A percentile compares a stretch with the other conserved stretches of the same genome.
phyloP scores from a whole-genome alignment of 2,113 vertebrate genomes.

The Nannobrachium achirus region DNA sequence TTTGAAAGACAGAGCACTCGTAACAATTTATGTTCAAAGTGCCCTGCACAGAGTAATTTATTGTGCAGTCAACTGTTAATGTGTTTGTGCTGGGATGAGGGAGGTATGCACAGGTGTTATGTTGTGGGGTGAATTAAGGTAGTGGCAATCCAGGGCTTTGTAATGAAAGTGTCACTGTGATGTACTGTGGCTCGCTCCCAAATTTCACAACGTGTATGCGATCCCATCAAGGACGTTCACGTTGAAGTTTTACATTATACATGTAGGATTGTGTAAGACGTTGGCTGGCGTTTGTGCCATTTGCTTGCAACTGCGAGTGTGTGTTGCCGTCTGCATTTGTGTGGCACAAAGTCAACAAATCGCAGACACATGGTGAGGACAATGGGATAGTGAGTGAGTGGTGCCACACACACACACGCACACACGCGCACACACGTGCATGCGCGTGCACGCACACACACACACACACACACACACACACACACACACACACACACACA shows the following conservation, averaged over 20 bases:
- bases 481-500: not conserved
- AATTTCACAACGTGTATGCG: slow-evolving; percentile 7
- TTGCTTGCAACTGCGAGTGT: not conserved
- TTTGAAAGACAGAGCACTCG: not conserved
- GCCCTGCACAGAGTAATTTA: slow-evolving; percentile 12
- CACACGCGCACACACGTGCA: slow-evolving; percentile 1
- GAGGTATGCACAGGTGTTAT: slow-evolving; percentile 41
- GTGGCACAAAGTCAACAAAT: slow-evolving; percentile 41
- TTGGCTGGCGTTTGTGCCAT: not conserved
- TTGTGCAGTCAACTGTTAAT: slow-evolving; percentile 29
- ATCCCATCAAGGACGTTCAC: not conserved
- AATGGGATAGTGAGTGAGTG: slow-evolving; percentile 37
- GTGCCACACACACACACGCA: not conserved
- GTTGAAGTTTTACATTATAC: not conserved
- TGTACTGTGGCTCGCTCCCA: not conserved
- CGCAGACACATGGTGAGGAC: slow-evolving; percentile 46
- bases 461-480: slow-evolving; percentile 18
- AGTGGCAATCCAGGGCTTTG: slow-evolving; percentile 21
- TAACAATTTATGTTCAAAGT: slow-evolving; percentile 26
- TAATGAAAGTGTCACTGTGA: slow-evolving; percentile 21
- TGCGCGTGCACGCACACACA: too few relatives aligned
- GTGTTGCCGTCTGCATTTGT: not conserved
- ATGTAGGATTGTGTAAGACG: not conserved
- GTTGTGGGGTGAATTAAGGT: slow-evolving; percentile 29
- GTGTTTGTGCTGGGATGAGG: slow-evolving; percentile 43